Percentiles rank a stretch among this genome's conserved stretches.
Evolutionary conservation across 1,140 invertebrate genomes (phyloP).

Genomic region (Trichonephila inaurata): DNA sequence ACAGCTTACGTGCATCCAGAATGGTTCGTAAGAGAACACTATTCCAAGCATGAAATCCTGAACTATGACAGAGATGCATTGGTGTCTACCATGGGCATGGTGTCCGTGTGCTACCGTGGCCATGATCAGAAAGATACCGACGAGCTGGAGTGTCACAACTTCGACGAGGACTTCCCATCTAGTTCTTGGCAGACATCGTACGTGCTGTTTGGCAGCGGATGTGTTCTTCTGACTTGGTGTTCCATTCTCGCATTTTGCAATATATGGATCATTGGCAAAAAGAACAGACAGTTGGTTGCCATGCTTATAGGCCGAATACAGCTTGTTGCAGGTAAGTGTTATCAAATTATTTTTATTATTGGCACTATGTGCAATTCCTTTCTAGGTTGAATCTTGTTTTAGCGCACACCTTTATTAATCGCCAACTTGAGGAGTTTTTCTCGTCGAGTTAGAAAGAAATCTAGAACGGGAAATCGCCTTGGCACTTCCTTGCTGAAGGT

Average conservation of each 20-base stretch:
- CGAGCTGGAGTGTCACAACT: conserved; percentile 69
- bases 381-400: too few species aligned
- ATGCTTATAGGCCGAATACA: conserved; percentile 70
- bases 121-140: background rate
- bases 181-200: conserved; percentile 70
- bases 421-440: too few species aligned
- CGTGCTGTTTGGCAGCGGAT: conserved; percentile 70
- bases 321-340: conserved; percentile 62
- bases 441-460: too few species aligned
- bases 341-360: too few species aligned
- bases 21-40: conserved; percentile 67
- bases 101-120: conserved; percentile 65
- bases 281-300: conserved; percentile 60
- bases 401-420: too few species aligned
- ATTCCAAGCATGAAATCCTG: conserved; percentile 35
- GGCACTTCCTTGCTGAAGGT: too few species aligned
- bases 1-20: conserved; percentile 66
- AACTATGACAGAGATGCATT: conserved; percentile 62
- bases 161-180: conserved; percentile 71
- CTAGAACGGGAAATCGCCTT: too few species aligned
- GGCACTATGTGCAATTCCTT: too few species aligned
- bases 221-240: conserved; percentile 69
- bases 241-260: conserved; percentile 68
- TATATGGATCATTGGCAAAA: conserved; percentile 63
- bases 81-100: conserved; percentile 64